Conservation (phyloP, 2,888 invertebrate genomes). For the Hydroisotoma schaefferi region DNA sequence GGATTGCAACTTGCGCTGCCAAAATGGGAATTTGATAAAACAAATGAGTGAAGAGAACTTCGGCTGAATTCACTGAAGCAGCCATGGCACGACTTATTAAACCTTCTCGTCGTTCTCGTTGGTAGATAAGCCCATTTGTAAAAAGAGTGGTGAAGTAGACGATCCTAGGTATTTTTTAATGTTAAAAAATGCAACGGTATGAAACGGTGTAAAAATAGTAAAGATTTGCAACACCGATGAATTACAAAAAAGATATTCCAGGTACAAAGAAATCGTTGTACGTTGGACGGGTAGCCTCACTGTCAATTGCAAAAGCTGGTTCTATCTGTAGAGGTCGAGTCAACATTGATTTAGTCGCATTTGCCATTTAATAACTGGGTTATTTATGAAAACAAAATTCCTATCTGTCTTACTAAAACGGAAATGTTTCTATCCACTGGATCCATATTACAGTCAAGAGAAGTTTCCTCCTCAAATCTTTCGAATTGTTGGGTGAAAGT, state of each 20-base stretch:
- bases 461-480: slow-evolving; percentile 21
- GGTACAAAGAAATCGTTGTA: neutral
- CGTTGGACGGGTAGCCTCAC: too few species aligned
- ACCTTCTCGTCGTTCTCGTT: slow-evolving; percentile 17
- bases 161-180: slow-evolving; percentile 18
- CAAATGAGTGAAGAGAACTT: slow-evolving; percentile 22
- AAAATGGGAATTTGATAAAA: slow-evolving; percentile 21
- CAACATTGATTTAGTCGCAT: too few species aligned
- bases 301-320: too few species aligned
- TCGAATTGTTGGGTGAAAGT: slow-evolving; percentile 25
- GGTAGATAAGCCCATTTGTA: slow-evolving; percentile 21
- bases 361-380: too few species aligned
- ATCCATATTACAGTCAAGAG: slow-evolving; percentile 18
- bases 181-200: too few species aligned
- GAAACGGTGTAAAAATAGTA: too few species aligned
- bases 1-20: slow-evolving; percentile 17
- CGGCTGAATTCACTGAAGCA: slow-evolving; percentile 19
- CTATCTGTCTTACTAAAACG: neutral
- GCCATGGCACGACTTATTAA: slow-evolving; percentile 18
- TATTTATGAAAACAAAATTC: too few species aligned
- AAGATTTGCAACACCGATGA: too few species aligned
- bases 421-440: slow-evolving; percentile 16
- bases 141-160: slow-evolving; percentile 22
- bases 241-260: neutral
- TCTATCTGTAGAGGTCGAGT: neutral